Base-by-base conservation (phyloP, 2,888 invertebrate species). In the Harpalus rubripes region DNA sequence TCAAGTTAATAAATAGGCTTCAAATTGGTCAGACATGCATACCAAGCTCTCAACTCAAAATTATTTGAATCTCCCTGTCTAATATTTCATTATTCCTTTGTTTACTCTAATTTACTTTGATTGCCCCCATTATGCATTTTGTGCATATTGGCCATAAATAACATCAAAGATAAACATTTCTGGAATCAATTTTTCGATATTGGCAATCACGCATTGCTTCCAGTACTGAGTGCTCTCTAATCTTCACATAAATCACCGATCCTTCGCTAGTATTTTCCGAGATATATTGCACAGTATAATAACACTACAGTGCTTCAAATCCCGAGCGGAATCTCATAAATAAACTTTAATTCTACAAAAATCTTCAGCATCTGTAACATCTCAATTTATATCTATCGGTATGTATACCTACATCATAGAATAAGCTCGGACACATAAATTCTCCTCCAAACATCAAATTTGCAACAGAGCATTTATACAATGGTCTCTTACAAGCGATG, bases 391-490 rank as follows among this genome's bases (percentile, higher is more conserved):
- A 89, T 89, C 89, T 88, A 88, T 83, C 84, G 74, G 68, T 78
- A 84, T 79, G 85, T 82, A 85, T 89, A 90, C 89, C 89, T 90
- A 89, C 89, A 88, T 88, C 89, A 87, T 87, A 87, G 90, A 87
- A 87, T 87, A 86, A 87, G 87, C 87, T 87, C 87, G 87, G 87
- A 86, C 86, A 86, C 89, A 89, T 89, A 89, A 89, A 90, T 89
- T 89, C 87, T 87, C 86, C 87, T 87, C 88, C 88, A 88, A 89
- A 88, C 88, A 88, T 88, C 88, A 88, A 88, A 89, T 89, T 90
- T 89, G 89, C 88, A 88, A 88, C 88, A 87, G 88, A 88, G 88
- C 87, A 88, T 88, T 89, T 88, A 88, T 88, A 88, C 86, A 87
- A 87, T 86, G 86, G 84, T 86, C 85, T 86, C 87, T 86, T 86